Base-by-base conservation (phyloP, 2,888 invertebrate genomes). In the Lymantria dispar region DNA sequence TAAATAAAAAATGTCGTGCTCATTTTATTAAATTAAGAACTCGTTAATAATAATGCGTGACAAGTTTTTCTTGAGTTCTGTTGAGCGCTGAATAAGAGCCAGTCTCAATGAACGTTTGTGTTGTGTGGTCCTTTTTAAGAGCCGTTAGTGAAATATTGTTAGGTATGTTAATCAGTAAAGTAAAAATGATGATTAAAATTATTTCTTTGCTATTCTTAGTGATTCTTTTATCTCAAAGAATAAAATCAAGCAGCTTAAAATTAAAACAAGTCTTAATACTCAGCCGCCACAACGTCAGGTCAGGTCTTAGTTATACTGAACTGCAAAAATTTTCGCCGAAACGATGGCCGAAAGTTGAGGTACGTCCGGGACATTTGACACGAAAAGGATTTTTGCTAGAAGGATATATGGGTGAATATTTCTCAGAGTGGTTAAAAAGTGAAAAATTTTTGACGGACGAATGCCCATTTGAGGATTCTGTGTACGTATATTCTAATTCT, bases 241-340 rank as follows among this genome's bases (percentile, higher is more conserved):
- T 42, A 1, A 14, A 47, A 0, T 12, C 9, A 9, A 45, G 45
- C 0, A 45, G 14, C 0, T 14, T 62, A 31, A 44, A 45, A 50
- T 39, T 65, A 13, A 64, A 62, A 44, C 65, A 65, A 48, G 56
- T 65, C 0, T 44, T 64, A 1, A 62, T 64, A 49, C 37, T 65
- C 0, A 33, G 65, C 15, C 55, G 65, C 1, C 65, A 65, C 45
- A 60, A 60, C 37, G 47, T 65, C 10, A 52, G 65, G n/a, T 29
- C 44, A 15, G 33, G 55, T 7, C 15, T 65, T 10, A 40, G 42
- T 7, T 0, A 5, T 3, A 1, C 22, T 10, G 1, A 31, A 1
- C 11, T 54, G 7, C 7, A 11, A 0, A 52, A 37, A 47, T 60
- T 12, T 47, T 42, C 65, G 12, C 3, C 41, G 8, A 60, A 57